A percentile compares a stretch with the other conserved stretches of the same genome.
Evolutionary conservation across 2,888 invertebrate genomes (phyloP).

Genomic region (Hemaris fuciformis): DNA sequence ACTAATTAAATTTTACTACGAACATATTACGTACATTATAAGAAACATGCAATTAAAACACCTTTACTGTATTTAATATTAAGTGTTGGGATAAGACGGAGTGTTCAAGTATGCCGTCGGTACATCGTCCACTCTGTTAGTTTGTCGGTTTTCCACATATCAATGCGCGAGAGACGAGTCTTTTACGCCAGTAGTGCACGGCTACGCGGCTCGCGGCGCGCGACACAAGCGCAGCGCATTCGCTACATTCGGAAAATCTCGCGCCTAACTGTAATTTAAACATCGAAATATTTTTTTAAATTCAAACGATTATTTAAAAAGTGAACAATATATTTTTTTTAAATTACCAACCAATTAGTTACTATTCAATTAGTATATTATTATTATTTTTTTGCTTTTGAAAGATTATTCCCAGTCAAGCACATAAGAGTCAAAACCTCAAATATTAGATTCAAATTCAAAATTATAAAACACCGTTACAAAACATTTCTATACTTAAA

Average conservation of each 20-base stretch:
- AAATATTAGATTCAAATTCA: not conserved
- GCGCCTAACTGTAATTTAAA: constrained; percentile 11
- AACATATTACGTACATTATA: not conserved
- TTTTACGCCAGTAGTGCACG: constrained; percentile 66
- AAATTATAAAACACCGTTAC: not conserved
- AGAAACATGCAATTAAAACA: constrained; percentile 1
- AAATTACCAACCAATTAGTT: not conserved
- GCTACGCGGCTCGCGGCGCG: constrained; percentile 57
- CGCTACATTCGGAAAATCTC: constrained; percentile 46
- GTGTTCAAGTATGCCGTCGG: constrained; percentile 39
- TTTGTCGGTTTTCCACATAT: constrained; percentile 68
- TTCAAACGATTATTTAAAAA: not conserved
- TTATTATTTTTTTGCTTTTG: no score
- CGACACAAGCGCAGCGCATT: constrained; percentile 50
- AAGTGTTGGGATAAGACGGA: not conserved
- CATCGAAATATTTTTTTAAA: not conserved
- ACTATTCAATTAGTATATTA: not conserved
- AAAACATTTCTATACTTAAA: not conserved
- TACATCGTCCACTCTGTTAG: constrained; percentile 38
- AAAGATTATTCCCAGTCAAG: not conserved
- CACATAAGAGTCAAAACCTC: not conserved
- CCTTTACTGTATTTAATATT: not conserved
- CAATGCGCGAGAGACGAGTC: constrained; percentile 57
- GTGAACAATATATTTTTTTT: not conserved
- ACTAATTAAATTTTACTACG: not conserved